Conservation (phyloP, 2,888 invertebrate genomes). For the Isoperla grammatica region DNA sequence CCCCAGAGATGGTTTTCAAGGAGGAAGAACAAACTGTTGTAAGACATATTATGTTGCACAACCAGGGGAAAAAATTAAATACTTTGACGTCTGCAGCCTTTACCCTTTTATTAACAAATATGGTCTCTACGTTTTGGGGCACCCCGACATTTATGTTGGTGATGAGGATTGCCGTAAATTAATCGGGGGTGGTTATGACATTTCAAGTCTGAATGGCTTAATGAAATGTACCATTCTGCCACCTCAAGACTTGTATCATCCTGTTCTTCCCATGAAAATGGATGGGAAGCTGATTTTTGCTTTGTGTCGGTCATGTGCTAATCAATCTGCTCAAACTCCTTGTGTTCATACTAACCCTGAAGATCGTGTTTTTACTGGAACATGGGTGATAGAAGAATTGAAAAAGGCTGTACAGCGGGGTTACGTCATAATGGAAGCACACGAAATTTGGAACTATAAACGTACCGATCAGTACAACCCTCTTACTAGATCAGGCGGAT, state of each 20-base stretch:
- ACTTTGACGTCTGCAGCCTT: slow-evolving; percentile 35
- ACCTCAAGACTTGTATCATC: slow-evolving; percentile 25
- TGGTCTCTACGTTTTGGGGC: slow-evolving; percentile 35
- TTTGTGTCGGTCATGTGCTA: background rate
- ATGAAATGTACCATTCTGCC: slow-evolving; percentile 34
- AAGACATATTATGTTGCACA: slow-evolving; percentile 30
- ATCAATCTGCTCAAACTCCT: too few relatives aligned
- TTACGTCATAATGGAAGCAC: background rate
- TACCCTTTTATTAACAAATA: slow-evolving; percentile 37
- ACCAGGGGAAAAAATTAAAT: slow-evolving; percentile 33
- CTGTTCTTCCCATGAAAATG: background rate
- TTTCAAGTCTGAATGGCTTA: slow-evolving; percentile 27
- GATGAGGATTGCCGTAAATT: background rate
- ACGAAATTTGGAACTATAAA: slow-evolving; percentile 1
- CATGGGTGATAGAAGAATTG: slow-evolving; percentile 40
- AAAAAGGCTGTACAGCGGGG: slow-evolving; percentile 33
- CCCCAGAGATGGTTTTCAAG: slow-evolving; percentile 34
- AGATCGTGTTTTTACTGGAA: slow-evolving; percentile 34
- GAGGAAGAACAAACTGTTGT: slow-evolving; percentile 34
- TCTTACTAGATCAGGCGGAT: slow-evolving; percentile 29
- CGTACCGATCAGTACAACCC: background rate
- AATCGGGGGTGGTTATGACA: background rate
- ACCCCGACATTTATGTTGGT: slow-evolving; percentile 32
- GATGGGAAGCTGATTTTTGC: background rate
- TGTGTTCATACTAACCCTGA: too few relatives aligned